Evolutionary conservation across 2,888 invertebrate species (phyloP).

Genomic region (Lochmaea capreae): DNA sequence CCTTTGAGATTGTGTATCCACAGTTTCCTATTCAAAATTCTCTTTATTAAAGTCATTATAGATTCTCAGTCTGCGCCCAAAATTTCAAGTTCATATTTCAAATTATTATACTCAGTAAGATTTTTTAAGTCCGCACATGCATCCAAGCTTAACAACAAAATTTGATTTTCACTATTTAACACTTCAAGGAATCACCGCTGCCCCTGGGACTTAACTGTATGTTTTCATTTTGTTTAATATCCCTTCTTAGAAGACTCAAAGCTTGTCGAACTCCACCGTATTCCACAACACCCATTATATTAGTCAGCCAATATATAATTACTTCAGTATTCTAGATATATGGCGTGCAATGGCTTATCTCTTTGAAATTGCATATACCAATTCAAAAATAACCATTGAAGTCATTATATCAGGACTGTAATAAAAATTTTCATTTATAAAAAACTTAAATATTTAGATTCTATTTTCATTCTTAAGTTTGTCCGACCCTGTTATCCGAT

Average conservation of each 20-base stretch:
- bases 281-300: conserved; percentile 40
- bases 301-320: conserved; percentile 43
- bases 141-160: no score
- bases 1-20: no score
- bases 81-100: no score
- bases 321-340: conserved; percentile 45
- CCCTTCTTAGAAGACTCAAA: conserved; percentile 18
- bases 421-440: neutral
- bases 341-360: conserved; percentile 47
- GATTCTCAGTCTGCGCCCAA: no score
- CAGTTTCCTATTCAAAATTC: no score
- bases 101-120: no score
- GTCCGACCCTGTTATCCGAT: conserved; percentile 48
- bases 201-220: neutral
- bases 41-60: no score
- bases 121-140: no score
- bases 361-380: conserved; percentile 55
- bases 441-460: neutral
- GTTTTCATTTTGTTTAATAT: conserved; percentile 27
- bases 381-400: conserved; percentile 54
- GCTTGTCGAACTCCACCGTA: conserved; percentile 16
- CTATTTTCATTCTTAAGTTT: neutral
- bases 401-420: conserved; percentile 48
- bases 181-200: neutral
- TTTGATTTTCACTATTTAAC: no score